Evolutionary conservation across 2,113 vertebrate species (phyloP), one percentile per base, ranked within the genome.

Genomic region (Taurulus bubalis): DNA sequence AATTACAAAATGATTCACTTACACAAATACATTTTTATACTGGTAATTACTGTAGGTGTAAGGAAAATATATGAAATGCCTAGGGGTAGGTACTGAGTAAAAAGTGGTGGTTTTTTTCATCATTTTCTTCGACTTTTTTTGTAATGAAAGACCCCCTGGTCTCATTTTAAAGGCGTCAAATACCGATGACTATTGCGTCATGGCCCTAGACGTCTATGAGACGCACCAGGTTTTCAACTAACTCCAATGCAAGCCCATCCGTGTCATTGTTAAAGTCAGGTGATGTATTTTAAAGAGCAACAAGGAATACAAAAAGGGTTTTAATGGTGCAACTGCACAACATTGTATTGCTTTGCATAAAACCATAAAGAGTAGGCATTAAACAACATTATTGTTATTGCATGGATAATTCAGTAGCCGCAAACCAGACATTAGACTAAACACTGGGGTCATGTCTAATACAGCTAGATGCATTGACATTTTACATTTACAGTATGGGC

Each of bases 21-120:
- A 51, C 74, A 56, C 32, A 56, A 67, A 64, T 55, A 26, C 15
- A 10, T 47, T 64, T 36, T 9, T n/a, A 15, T 55, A 34, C n/a
- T 60, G 32, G 20, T 49, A 77, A 58, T 71, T 58, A 38, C 51
- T 45, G n/a, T 67, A 8, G n/a, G 38, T 63, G 26, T 32, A 32
- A 22, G 16, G 11, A 16, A 59, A 51, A 51, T 30, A 74, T 30
- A 38, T 32, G 3, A 24, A 47, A 26, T 42, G n/a, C 49, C 24
- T 30, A 0, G 9, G 7, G 45, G n/a, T 26, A 45, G 2, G 28
- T 38, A 38, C 24, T 9, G 1, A 0, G 53, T 20, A 18, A 7
- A n/a, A 53, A 51, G 51, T 1, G 6, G 0, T 38, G n/a, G 16
- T n/a, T 24, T 76, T 30, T 75, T 8, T 51, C 49, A 40, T 53